Evolutionary conservation across 2,888 invertebrate genomes (phyloP).

Genomic region (Cerastoderma edule): DNA sequence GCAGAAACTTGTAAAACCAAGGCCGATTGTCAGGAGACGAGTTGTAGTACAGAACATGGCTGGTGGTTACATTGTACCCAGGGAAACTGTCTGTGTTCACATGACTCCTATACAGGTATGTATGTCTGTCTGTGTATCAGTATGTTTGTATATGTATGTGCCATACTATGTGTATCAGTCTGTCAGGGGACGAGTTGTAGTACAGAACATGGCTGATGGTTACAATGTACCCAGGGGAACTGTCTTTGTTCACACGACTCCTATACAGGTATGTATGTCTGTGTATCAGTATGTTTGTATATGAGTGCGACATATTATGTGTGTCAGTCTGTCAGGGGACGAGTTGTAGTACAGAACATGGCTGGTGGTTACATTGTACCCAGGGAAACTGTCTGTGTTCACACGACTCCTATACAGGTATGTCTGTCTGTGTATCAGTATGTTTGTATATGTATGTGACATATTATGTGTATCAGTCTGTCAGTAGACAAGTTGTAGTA

Average conservation of each 20-base stretch:
- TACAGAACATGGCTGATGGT: conserved; percentile 22
- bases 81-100: conserved; percentile 22
- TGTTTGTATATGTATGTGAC: too few species aligned
- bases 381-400: background rate
- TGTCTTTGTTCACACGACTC: conserved; percentile 34
- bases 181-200: conserved; percentile 28
- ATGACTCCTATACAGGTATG: conserved; percentile 26
- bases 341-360: background rate
- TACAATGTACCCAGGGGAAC: conserved; percentile 15
- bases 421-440: too few species aligned
- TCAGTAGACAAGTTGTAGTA: too few species aligned
- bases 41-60: conserved; percentile 22
- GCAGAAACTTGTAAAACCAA: conserved; percentile 5
- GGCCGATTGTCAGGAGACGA: conserved; percentile 25
- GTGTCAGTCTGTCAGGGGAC: background rate
- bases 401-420: too few species aligned
- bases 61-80: conserved; percentile 33
- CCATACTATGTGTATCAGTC: background rate
- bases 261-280: conserved; percentile 10
- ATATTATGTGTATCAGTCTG: too few species aligned
- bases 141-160: background rate
- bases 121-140: conserved; percentile 3
- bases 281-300: background rate
- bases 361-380: background rate
- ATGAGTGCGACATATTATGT: background rate